phyloP scores from a whole-genome alignment of 2,888 invertebrate species.

The Lasioglossum oenotherae region DNA sequence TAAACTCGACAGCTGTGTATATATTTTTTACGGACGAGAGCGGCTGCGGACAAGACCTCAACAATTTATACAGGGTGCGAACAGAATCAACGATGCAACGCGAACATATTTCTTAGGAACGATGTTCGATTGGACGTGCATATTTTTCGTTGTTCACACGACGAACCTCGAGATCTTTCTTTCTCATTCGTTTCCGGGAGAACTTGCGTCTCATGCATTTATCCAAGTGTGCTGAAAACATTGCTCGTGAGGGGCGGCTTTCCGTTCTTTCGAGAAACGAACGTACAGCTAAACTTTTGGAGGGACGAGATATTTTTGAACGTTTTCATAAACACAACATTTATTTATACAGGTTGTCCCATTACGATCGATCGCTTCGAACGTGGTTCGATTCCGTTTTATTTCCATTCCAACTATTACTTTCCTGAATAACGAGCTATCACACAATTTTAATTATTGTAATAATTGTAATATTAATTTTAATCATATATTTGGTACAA shows the following conservation, averaged over 20 bases:
- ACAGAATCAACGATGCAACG: neutral
- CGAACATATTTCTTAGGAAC: neutral
- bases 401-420: neutral
- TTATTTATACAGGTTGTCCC: neutral
- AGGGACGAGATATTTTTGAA: neutral
- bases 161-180: neutral
- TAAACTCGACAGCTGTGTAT: slow-evolving; percentile 27
- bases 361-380: neutral
- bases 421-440: neutral
- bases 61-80: slow-evolving; percentile 18
- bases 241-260: neutral
- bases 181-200: slow-evolving; percentile 22
- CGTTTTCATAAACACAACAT: neutral
- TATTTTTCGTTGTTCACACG: neutral
- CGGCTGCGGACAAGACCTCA: slow-evolving; percentile 6
- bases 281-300: slow-evolving; percentile 31
- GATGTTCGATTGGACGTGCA: neutral
- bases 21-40: slow-evolving; percentile 14
- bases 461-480: too few relatives aligned
- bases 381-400: neutral
- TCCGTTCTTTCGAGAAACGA: neutral
- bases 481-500: too few relatives aligned
- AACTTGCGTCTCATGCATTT: slow-evolving; percentile 42
- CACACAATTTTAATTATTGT: too few relatives aligned
- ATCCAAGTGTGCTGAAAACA: neutral